A percentile compares a stretch with the other conserved stretches of the same genome.
Evolutionary conservation across 2,113 vertebrate species (phyloP).

Genomic region (Chinchilla lanigera): DNA sequence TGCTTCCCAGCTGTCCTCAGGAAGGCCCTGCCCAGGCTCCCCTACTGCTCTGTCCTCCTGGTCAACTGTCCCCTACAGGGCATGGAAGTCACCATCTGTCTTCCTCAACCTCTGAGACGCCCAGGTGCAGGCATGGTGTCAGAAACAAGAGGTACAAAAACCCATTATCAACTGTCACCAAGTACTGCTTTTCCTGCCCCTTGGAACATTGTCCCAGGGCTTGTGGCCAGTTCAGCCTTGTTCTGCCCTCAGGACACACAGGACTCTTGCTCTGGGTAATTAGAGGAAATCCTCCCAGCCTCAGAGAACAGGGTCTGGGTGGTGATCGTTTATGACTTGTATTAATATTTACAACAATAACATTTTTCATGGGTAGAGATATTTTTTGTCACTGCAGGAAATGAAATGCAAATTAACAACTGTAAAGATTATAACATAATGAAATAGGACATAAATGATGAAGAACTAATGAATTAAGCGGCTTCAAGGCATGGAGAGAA

Average conservation of each 20-base stretch:
- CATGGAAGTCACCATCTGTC: not conserved
- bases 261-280: not conserved
- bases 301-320: slow-evolving; percentile 46
- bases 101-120: not conserved
- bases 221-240: accelerated
- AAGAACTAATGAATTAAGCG: slow-evolving; percentile 86
- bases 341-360: slow-evolving; percentile 86
- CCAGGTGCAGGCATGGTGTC: not conserved
- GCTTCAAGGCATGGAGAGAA: slow-evolving; percentile 78
- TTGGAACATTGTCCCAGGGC: not conserved
- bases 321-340: slow-evolving; percentile 74
- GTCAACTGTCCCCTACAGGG: not conserved
- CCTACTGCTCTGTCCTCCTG: not conserved
- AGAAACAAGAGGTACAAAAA: not conserved
- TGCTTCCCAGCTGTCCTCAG: not conserved
- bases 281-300: not conserved
- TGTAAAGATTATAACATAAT: slow-evolving; percentile 86
- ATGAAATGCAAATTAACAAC: slow-evolving; percentile 88
- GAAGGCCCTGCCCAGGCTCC: not conserved
- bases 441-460: slow-evolving; percentile 83
- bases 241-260: accelerated
- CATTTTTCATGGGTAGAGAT: slow-evolving; percentile 63
- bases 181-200: not conserved
- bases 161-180: accelerated
- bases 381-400: slow-evolving; percentile 74